Evolutionary conservation across 2,888 invertebrate species (phyloP), one percentile per base, ranked within the genome.

Genomic region (Yponomeuta sedellus): DNA sequence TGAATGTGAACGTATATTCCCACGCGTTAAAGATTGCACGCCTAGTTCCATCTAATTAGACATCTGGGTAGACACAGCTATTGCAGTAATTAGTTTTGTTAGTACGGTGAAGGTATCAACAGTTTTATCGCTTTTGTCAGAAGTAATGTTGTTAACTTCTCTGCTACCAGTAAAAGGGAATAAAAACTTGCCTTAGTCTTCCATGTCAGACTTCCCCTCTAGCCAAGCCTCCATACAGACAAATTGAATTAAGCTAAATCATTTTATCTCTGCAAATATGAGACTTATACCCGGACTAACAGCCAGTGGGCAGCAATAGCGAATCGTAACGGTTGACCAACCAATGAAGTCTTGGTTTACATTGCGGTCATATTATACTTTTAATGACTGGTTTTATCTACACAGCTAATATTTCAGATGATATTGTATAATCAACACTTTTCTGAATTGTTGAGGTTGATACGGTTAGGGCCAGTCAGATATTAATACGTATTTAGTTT

Each of bases 331-430:
- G 59, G 59, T 59, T 59, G 59, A 59, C 20, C 59, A 59, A 25
- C 25, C 12, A 22, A 12, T 11, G 59, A 22, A 12, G 44, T 16
- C 44, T 52, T 52, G 44, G 44, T 16, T 59, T 59, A 59, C 25
- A 39, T 62, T 62, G 28, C 62, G n/a, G 62, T 19, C 19, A 62
- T 62, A 39, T 62, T 62, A 62, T 39, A 62, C 62, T 34, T 62
- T 19, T n/a, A 39, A 59, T 59, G 25, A 22, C 59, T 59, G 59
- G 12, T 22, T 20, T 59, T 20, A 59, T 59, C 22, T 59, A 11
- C 59, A 4, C 20, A 59, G 59, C 59, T 59, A 20, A 59, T 59
- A 12, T 59, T 52, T 59, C 59, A 59, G 10, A 22, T 20, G 10
- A 59, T 59, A n/a, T n/a, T n/a, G 44, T 34, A 34, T 34, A 34